These are phyloP conservation scores for Oikopleura dioica DNA, from an alignment of 23 tunicate genomes.

Conservation along the genomic window DNA sequence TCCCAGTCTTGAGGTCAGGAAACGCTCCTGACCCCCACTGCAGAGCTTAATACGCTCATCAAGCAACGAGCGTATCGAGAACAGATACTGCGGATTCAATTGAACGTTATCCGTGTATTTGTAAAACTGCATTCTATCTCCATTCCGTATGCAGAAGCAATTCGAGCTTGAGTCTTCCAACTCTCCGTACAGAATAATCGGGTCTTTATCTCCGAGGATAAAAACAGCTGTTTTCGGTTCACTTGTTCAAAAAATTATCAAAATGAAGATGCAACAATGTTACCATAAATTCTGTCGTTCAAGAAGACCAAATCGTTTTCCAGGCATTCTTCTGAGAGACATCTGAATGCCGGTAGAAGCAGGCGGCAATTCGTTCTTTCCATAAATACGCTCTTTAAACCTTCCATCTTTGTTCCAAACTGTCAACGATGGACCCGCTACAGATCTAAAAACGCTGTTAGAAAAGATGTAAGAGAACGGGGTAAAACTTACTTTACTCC, in stretches of 20 bases:
- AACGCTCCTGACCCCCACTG: background rate
- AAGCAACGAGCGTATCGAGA: background rate
- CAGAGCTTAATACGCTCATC: background rate
- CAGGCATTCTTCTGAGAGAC: background rate
- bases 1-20: background rate
- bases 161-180: background rate
- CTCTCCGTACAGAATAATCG: background rate
- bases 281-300: background rate
- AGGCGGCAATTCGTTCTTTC: background rate
- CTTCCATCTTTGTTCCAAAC: background rate
- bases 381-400: background rate
- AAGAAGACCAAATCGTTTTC: background rate
- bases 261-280: background rate
- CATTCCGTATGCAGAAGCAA: background rate
- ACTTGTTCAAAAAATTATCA: background rate
- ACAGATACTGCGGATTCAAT: background rate
- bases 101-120: background rate
- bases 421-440: slow-evolving; percentile 9
- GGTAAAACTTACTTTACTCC: too few species aligned
- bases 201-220: background rate
- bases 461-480: too few species aligned
- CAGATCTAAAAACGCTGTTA: background rate
- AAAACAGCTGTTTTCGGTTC: background rate
- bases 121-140: background rate
- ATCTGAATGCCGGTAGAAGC: background rate